Evolutionary conservation across 2,888 invertebrate genomes (phyloP).

Genomic region (Pristionchus fissidentatus): DNA sequence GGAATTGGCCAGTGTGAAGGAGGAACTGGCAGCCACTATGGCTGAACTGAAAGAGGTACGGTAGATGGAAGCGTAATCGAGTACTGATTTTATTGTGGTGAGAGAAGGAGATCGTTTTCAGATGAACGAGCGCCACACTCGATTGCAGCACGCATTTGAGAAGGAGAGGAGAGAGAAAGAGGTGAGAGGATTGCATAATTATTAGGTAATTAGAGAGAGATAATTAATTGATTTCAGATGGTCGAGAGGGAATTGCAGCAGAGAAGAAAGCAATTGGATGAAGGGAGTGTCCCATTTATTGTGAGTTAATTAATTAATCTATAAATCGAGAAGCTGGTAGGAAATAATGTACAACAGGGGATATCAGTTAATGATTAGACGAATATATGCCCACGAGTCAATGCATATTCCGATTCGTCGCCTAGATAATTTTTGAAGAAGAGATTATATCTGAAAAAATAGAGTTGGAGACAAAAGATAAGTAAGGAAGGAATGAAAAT

Average conservation of each 20-base stretch:
- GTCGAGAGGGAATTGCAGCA: conserved; percentile 8
- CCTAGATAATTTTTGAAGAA: no score
- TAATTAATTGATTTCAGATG: background rate
- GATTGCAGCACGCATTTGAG: conserved; percentile 29
- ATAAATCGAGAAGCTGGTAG: no score
- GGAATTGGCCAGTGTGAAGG: conserved; percentile 5
- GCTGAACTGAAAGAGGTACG: conserved; percentile 38
- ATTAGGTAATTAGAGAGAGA: background rate
- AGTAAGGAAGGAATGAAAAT: background rate
- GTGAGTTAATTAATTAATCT: conserved; percentile 18
- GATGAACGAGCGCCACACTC: conserved; percentile 16
- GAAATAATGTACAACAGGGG: no score
- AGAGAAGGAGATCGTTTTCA: background rate
- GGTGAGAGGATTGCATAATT: background rate
- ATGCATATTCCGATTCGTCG: no score
- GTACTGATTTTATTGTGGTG: background rate
- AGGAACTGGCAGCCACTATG: conserved; percentile 41
- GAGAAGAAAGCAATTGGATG: background rate
- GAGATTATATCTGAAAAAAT: no score
- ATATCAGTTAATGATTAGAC: no score
- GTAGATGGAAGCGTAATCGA: background rate
- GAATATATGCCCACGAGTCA: no score
- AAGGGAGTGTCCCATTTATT: conserved; percentile 36
- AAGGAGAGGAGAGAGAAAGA: conserved; percentile 39
- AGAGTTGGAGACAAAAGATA: background rate